Evolutionary conservation across 2,888 invertebrate genomes (phyloP).

Genomic region (Cynaeus angustus): DNA sequence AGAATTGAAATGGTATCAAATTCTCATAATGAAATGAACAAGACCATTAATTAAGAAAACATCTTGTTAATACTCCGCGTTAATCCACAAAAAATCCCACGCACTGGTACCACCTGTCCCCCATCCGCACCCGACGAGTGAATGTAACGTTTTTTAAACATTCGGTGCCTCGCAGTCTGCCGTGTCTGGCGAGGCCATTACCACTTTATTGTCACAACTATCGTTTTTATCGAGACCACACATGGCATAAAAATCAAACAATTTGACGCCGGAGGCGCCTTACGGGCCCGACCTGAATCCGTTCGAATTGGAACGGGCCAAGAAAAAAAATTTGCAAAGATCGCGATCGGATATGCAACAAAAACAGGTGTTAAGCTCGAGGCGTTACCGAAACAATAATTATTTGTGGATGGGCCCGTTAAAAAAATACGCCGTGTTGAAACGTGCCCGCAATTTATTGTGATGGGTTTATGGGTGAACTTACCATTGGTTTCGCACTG

Average conservation of each 20-base stretch:
- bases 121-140: constrained; percentile 1
- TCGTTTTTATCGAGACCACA: constrained; percentile 36
- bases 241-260: constrained; percentile 32
- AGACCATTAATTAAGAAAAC: neutral
- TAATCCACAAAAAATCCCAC: neutral
- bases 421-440: constrained; percentile 2
- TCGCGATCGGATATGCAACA: constrained; percentile 36
- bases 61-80: neutral
- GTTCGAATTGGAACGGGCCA: constrained; percentile 6
- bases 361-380: constrained; percentile 38
- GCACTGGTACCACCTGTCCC: neutral
- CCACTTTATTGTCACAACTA: constrained; percentile 36
- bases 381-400: constrained; percentile 33
- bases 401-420: constrained; percentile 11
- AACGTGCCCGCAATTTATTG: constrained; percentile 3
- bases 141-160: constrained; percentile 1
- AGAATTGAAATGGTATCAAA: too few relatives aligned
- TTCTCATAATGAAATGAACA: neutral
- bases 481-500: constrained; percentile 66
- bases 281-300: constrained; percentile 31
- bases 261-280: constrained; percentile 12
- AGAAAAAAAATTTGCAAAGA: neutral
- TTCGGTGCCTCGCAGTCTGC: constrained; percentile 33
- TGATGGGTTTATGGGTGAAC: constrained; percentile 28
- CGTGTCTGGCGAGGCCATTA: constrained; percentile 29